These are phyloP conservation scores for Odiellus spinosus DNA, from an alignment of 2,888 invertebrate species.

Conservation along the genomic window DNA sequence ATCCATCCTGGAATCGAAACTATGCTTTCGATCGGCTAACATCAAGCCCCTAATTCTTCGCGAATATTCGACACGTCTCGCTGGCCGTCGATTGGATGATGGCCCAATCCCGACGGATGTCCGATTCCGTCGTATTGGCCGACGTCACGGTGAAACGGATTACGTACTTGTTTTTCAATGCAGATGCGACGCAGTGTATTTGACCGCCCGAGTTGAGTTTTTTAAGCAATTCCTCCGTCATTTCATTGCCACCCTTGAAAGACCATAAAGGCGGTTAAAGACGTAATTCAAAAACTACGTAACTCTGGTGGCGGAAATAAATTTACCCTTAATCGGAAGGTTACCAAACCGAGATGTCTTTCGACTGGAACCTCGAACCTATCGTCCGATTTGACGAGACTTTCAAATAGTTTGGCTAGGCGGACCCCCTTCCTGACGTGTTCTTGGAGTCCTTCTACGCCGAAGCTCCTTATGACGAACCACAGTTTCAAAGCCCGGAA, in stretches of 20 bases:
- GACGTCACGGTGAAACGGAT: constrained; percentile 90
- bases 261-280: no score
- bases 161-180: constrained; percentile 61
- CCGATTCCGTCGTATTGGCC: constrained; percentile 45
- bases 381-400: constrained; percentile 58
- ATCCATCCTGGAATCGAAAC: constrained; percentile 77
- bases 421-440: constrained; percentile 83
- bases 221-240: constrained; percentile 71
- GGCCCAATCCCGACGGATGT: constrained; percentile 59
- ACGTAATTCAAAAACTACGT: no score
- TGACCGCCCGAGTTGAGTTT: constrained; percentile 69
- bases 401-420: constrained; percentile 78
- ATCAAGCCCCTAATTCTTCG: constrained; percentile 70
- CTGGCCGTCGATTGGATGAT: constrained; percentile 31
- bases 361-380: constrained; percentile 80
- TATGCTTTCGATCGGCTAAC: constrained; percentile 79
- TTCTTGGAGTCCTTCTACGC: constrained; percentile 73
- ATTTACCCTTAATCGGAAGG: constrained; percentile 46
- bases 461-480: constrained; percentile 90
- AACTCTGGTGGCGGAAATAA: no score
- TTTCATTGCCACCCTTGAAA: constrained; percentile 54
- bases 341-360: constrained; percentile 74
- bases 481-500: constrained; percentile 86
- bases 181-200: constrained; percentile 87
- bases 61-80: constrained; percentile 39